Base-by-base conservation (phyloP, 1,140 invertebrate genomes). In the Pararge aegeria region DNA sequence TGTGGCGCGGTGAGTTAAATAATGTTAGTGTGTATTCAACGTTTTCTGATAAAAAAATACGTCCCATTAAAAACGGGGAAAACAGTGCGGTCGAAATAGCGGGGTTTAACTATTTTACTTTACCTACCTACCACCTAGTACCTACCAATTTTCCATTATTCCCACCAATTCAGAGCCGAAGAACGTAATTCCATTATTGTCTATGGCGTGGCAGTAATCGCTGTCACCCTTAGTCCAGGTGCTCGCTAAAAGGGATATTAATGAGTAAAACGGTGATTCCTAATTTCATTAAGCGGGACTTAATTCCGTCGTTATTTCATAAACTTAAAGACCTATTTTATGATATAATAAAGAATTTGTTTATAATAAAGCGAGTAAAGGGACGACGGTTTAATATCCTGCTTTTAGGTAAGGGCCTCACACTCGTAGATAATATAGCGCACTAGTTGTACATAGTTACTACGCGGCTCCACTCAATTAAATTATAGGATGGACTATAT, bases 211-310 rank as follows among this genome's bases (percentile, higher is more conserved):
- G 48, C 61, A 55, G 61, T 70, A 59, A 67, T 67, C 57, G 56
- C 63, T 61, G 64, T 75, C 69, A 50, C 62, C 59, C 37, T 63
- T 61, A 38, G 48, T 50, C 58, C 37, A 55, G 18, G 51, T n/a
- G n/a, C 6, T 24, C 16, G 16, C 52, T 50, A 50, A 49, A 49
- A 27, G n/a, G 21, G 5, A 27, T 49, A 49, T 27, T 29, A 56
- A 18, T 70, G 48, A 55, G 34, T 20, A 24, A 38, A 57, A 58
- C 55, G 19, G 55, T 54, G 37, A 49, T 49, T 18, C 4, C 30
- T 51, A 24, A 55, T 52, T 50, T 62, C 46, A 34, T 38, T 3
- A 9, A 12, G 19, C 19, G 42, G 42, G 18, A 21, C 21, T 46
- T 10, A 21, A 19, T 46, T 46, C 1, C 21, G 18, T 46, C 12